A percentile compares a stretch with the other conserved stretches of the same genome.
These are phyloP conservation scores for Pachymerium ferrugineum DNA, from an alignment of 2,888 invertebrate genomes.

Conservation along the genomic window DNA sequence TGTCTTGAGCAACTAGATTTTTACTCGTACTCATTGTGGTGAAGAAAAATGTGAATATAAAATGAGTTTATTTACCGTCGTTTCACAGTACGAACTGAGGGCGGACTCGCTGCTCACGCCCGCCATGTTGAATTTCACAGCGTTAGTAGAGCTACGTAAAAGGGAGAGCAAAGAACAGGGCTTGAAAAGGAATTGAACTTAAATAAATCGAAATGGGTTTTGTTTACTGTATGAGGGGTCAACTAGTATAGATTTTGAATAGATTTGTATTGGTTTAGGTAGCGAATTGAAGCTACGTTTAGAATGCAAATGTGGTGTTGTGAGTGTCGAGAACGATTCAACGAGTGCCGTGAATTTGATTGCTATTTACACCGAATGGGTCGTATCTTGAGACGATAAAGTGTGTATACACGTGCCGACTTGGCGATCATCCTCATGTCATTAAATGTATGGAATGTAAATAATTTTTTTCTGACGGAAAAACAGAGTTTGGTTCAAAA, in stretches of 20 bases:
- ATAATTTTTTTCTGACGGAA: no score
- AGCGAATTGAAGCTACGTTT: neutral
- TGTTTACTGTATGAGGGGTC: neutral
- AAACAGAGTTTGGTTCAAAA: no score
- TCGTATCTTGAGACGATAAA: conserved; percentile 22
- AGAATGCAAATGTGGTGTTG: conserved; percentile 14
- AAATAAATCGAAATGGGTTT: neutral
- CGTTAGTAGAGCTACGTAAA: neutral
- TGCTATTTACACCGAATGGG: conserved; percentile 19
- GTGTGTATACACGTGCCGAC: conserved; percentile 15
- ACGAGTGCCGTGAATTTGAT: conserved; percentile 22
- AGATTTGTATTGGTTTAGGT: neutral
- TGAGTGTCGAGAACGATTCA: conserved; percentile 23
- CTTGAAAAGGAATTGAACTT: neutral
- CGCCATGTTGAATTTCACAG: conserved; percentile 20
- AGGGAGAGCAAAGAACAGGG: neutral
- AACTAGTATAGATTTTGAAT: conserved; percentile 2
- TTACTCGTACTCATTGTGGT: neutral
- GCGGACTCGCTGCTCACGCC: neutral
- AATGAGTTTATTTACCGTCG: conserved; percentile 5
- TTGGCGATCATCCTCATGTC: conserved; percentile 15
- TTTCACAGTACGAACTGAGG: neutral
- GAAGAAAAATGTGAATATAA: neutral
- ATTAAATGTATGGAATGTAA: neutral
- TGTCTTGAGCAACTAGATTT: neutral